Evolutionary conservation across 2,888 invertebrate genomes (phyloP), one percentile per base, ranked within the genome.

Genomic region (Anoncus sp.): DNA sequence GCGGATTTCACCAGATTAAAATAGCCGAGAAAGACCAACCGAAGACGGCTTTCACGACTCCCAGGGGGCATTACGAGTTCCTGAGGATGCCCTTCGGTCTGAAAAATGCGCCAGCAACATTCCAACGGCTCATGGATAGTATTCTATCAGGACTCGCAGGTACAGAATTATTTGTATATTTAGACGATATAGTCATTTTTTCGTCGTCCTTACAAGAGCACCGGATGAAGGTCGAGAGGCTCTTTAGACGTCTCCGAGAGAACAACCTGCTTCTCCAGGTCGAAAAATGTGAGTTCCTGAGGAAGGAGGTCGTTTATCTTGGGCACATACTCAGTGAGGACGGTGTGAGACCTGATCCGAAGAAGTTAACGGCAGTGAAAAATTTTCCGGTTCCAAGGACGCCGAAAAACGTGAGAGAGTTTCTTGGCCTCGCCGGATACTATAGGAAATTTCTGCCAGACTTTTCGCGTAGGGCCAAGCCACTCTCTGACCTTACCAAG

Each of bases 1-100:
- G 38, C 14, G 81, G 83, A 7, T 86, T 82, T 43, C 83, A 85
- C 38, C 83, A 84, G 62, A 83, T 85, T 3, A 79, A 78, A 7
- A 65, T 79, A 31, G 59, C 49, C 12, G 31, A 35, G 4, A 38
- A 70, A 14, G 62, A 62, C 24, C 51, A 47, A 20, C 51, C 53
- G 3, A 75, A 81, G 3, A 76, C 72, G 1, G 71, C 66, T 5
- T 74, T 79, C 31, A 63, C 73, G 2, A 74, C 74, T 12, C 71
- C 71, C 9, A 12, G 53, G 7, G 66, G 66, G 5, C 67, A 67
- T 1, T 67, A 53, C 49, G 49, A 49, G 12, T 49, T 49, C 7
- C 12, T 22, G 12, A 20, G 49, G 20, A 49, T 49, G 62, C 62
- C 62, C 1, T 62, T 43, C 24, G 40, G 45, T 10, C 18, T 62